Evolutionary conservation across 2,888 invertebrate genomes (phyloP), one percentile per base, ranked within the genome.

Genomic region (Chorisops tibialis): DNA sequence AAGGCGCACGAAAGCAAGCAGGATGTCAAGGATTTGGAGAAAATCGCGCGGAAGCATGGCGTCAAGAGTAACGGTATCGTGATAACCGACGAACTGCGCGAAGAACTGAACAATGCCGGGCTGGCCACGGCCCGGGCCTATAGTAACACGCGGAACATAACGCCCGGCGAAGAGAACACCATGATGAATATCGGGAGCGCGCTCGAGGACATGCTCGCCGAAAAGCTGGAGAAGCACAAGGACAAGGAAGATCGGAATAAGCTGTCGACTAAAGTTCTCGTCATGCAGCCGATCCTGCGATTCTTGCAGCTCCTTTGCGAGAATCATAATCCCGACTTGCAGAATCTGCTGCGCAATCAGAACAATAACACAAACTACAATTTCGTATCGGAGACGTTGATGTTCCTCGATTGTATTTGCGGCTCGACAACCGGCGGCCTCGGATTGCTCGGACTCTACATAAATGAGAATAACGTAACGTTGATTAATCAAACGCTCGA

Each of bases 371-470:
- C 91, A 2, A 96, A 96, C 75, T 95, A 91, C 79, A 99, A 99
- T 80, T 80, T 99, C 66, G 97, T 99, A 2, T 96, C 96, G 1
- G 97, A 99, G 81, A 98, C 97, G 0, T 83, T 99, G 5, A 93
- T 95, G 88, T 99, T 99, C 79, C 82, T 99, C 71, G 99, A 99
- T 79, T 97, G 97, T 74, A 97, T 99, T 69, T 99, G 99, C 79
- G 99, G 99, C 22, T 97, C 96, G 56, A 99, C 98, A 3, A 99
- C 98, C 0, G 99, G 99, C n/a, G 97, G 97, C 7, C 85, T 99
- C 18, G 99, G 99, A 0, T 83, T 99, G 7, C 84, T 99, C 38
- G 97, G 97, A 0, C 85, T 98, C 9, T 97, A 97, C 77, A 98
- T 99, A 73, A 98, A 98, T 74, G 98, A 99, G 80, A 88, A 92